Evolutionary conservation across 2,797 vertebrate species (phyloP).

Genomic region (Sebastes oblongus): DNA sequence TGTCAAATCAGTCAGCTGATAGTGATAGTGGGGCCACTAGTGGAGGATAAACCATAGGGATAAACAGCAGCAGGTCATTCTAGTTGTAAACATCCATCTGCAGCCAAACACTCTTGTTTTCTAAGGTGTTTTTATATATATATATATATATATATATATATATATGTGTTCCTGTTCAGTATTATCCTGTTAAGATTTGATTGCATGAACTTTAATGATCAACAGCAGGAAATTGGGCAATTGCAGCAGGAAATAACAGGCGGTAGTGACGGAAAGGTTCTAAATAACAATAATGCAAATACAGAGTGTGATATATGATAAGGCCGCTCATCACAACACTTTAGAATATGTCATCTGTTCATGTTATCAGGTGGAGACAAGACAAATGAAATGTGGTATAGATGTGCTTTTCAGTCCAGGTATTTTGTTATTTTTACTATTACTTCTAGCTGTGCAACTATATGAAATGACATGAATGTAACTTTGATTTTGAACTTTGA

Average conservation of each 20-base stretch:
- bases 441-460: neutral
- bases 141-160: too few species aligned
- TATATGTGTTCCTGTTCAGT: neutral
- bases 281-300: slow-evolving; percentile 3
- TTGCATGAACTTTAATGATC: slow-evolving; percentile 35
- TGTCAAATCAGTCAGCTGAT: slow-evolving; percentile 15
- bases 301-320: neutral
- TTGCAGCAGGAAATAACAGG: slow-evolving; percentile 20
- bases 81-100: slow-evolving; percentile 53
- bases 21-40: slow-evolving; percentile 1
- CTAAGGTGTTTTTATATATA: neutral
- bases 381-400: neutral
- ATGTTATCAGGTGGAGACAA: neutral
- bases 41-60: slow-evolving; percentile 16
- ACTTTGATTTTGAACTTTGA: neutral
- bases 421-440: neutral
- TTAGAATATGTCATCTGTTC: neutral
- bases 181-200: slow-evolving; percentile 20
- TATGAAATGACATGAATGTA: neutral
- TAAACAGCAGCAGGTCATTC: slow-evolving; percentile 30
- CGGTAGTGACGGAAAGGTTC: neutral
- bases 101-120: slow-evolving; percentile 9
- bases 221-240: slow-evolving; percentile 22
- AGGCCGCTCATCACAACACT: neutral
- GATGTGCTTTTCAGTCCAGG: neutral